Evolutionary conservation across 2,113 vertebrate species (phyloP), one percentile per base, ranked within the genome.

Genomic region (Nothocercus julius): DNA sequence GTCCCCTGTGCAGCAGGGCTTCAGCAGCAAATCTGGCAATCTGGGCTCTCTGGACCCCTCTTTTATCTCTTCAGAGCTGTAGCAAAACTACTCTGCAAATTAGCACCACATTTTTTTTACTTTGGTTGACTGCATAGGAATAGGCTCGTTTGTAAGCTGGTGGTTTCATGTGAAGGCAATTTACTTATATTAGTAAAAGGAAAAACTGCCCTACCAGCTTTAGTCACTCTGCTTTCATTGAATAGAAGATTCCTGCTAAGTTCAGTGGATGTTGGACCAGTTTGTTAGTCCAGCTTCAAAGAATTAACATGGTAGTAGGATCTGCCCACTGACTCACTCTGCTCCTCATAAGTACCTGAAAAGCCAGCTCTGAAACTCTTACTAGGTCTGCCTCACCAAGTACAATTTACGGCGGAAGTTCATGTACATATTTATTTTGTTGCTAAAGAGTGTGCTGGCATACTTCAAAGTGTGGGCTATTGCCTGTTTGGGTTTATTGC

Each of bases 401-500:
- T 82, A 75, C 93, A 93, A 97, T 96, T 96, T 96, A 96, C 83
- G 95, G 83, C 89, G 92, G 95, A 97, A 96, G 94, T 90, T 97
- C 86, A 82, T 87, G 92, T 58, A 42, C 87, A 85, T 95, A 62
- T 96, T 95, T 95, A 94, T 97, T 97, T 93, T 90, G 96, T 96
- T 96, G 92, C 95, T 96, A 96, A 88, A 92, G 95, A 97, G 87
- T 97, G 97, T 90, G 96, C 87, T 97, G 95, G 95, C 97, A 95
- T 96, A 97, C 96, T 97, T 97, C 96, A 97, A 94, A 97, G 95
- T 87, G 89, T 92, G 87, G 92, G 92, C 91, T 93, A 82, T 95
- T 97, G 94, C 96, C 96, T 96, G 96, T 92, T 96, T 88, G 96
- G 96, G 97, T 98, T 97, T 98, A 97, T 97, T 96, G 89, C 92